Percentiles rank a stretch among this genome's conserved stretches.
phyloP scores from a whole-genome alignment of 30 jellyfish, hydroid and myxozoan species.

The Calvadosia cruxmelitensis region DNA sequence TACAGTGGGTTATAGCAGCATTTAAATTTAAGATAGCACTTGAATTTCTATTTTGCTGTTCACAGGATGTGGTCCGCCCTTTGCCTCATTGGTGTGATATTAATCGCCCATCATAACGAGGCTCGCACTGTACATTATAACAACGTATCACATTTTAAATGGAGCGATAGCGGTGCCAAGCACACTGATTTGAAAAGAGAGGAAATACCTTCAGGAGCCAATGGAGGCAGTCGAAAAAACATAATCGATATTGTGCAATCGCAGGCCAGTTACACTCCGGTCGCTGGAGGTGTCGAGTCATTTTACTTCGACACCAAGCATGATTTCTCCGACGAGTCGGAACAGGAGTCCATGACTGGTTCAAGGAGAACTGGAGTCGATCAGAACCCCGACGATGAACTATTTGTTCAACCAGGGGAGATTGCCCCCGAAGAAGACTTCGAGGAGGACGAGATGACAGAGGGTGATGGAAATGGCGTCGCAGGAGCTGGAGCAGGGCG shows the following conservation, averaged over 20 bases:
- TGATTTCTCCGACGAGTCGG: not conserved
- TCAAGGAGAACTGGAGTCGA: not conserved
- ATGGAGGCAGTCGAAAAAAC: not conserved
- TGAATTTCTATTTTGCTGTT: too few relatives aligned
- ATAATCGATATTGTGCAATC: not conserved
- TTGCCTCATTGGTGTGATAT: too few relatives aligned
- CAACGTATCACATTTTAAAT: not conserved
- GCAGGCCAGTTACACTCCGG: not conserved
- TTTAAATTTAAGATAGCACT: too few relatives aligned
- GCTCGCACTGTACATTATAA: not conserved
- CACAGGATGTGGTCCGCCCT: too few relatives aligned
- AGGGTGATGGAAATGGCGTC: conserved; percentile 20
- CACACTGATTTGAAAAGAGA: not conserved
- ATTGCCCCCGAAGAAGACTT: not conserved
- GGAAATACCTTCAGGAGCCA: not conserved
- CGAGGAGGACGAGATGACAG: conserved; percentile 4
- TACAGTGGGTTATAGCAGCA: too few relatives aligned
- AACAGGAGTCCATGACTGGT: not conserved
- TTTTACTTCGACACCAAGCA: not conserved
- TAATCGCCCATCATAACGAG: too few relatives aligned
- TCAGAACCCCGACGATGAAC: not conserved
- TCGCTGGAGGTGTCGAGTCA: not conserved
- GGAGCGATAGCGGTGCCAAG: not conserved
- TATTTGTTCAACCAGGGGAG: not conserved
- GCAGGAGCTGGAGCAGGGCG: conserved; percentile 32